A percentile compares a stretch with the other conserved stretches of the same genome.
Conservation (phyloP, 2,888 invertebrate species). For the Bhutanitis thaidina region DNA sequence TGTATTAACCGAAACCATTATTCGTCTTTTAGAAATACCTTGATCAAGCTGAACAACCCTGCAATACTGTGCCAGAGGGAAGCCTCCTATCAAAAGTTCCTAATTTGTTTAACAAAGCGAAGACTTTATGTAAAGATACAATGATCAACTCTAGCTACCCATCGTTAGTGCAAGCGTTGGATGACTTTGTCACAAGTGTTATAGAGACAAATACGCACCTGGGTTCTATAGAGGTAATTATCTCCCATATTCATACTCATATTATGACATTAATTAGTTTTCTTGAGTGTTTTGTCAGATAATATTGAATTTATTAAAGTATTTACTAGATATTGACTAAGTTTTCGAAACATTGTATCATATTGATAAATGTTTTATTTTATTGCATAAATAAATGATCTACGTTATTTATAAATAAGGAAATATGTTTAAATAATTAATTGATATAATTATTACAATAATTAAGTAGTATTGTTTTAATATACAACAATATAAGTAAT, state of each 20-base stretch:
- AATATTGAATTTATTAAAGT: no score
- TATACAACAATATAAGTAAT: no score
- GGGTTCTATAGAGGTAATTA: conserved; percentile 78
- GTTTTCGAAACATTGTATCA: no score
- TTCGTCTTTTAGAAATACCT: conserved; percentile 56
- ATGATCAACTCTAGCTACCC: conserved; percentile 81
- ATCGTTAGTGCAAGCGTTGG: conserved; percentile 80
- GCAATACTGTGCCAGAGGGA: conserved; percentile 40
- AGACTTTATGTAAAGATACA: conserved; percentile 82
- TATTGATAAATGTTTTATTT: no score
- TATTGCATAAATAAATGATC: no score
- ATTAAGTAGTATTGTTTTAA: no score
- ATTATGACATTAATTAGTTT: no score
- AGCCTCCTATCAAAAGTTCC: conserved; percentile 58
- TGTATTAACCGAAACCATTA: neutral
- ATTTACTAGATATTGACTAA: no score
- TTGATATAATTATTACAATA: no score
- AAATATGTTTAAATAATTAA: no score
- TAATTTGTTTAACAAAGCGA: conserved; percentile 80
- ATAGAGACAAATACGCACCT: conserved; percentile 85
- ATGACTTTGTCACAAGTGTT: conserved; percentile 82
- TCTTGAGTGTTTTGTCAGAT: no score
- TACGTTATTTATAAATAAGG: no score
- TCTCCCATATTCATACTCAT: neutral
- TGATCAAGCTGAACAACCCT: conserved; percentile 55